phyloP scores from a whole-genome alignment of 2,888 invertebrate species.

The Ctenicera cuprea region DNA sequence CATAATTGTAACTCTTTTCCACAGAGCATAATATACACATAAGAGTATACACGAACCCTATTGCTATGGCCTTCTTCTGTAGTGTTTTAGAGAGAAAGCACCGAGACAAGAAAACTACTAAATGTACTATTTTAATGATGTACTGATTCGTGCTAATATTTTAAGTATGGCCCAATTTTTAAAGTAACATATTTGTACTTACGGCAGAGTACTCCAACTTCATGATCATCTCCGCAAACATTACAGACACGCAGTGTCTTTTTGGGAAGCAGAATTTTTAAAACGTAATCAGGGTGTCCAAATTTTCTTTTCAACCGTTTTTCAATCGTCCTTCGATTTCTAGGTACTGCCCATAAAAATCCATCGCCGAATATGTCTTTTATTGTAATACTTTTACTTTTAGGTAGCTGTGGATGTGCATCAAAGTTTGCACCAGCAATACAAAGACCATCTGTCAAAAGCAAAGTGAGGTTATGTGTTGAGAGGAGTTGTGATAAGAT shows the following conservation, averaged over 20 bases:
- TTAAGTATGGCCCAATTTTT: too few relatives aligned
- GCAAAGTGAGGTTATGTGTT: slow-evolving; percentile 55
- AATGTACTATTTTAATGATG: too few relatives aligned
- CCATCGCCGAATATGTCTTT: slow-evolving; percentile 83
- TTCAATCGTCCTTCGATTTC: slow-evolving; percentile 85
- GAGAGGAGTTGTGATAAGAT: slow-evolving; percentile 7
- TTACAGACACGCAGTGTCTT: slow-evolving; percentile 85
- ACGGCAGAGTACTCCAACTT: slow-evolving; percentile 89
- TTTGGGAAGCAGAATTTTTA: slow-evolving; percentile 84
- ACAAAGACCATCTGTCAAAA: slow-evolving; percentile 66
- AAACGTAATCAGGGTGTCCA: slow-evolving; percentile 80
- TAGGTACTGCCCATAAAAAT: slow-evolving; percentile 89
- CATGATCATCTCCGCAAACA: slow-evolving; percentile 90
- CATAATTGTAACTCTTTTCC: too few relatives aligned
- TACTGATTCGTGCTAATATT: too few relatives aligned
- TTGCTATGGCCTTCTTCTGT: too few relatives aligned
- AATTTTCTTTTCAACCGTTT: slow-evolving; percentile 83
- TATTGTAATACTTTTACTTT: slow-evolving; percentile 73
- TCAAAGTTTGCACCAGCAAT: slow-evolving; percentile 61
- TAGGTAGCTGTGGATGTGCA: slow-evolving; percentile 31
- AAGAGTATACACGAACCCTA: too few relatives aligned
- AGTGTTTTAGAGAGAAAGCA: too few relatives aligned
- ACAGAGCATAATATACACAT: too few relatives aligned
- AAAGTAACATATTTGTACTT: slow-evolving; percentile 71
- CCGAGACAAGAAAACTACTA: too few relatives aligned